phyloP scores from a whole-genome alignment of 2,888 invertebrate genomes.

The Brachypterus glaber region DNA sequence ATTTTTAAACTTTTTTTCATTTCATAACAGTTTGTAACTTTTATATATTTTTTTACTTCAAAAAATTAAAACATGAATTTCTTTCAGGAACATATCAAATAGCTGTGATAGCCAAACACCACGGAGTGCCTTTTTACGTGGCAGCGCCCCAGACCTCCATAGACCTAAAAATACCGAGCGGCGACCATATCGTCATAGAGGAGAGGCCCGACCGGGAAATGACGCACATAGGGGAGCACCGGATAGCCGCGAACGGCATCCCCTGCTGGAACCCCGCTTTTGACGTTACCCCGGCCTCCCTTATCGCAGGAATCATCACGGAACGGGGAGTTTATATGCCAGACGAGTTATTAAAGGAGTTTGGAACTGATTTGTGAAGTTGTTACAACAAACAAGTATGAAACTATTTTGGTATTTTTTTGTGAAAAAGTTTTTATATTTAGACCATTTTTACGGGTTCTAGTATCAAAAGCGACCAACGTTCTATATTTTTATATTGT shows the following conservation, averaged over 20 bases:
- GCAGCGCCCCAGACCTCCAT: slow-evolving; percentile 91
- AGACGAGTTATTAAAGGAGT: slow-evolving; percentile 35
- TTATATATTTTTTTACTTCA: no score
- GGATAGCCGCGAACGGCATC: slow-evolving; percentile 84
- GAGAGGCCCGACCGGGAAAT: slow-evolving; percentile 86
- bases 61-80: no score
- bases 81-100: slow-evolving; percentile 94
- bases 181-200: slow-evolving; percentile 86
- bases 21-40: no score
- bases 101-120: slow-evolving; percentile 83
- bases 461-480: no score
- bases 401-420: no score
- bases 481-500: no score
- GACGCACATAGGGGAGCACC: slow-evolving; percentile 77
- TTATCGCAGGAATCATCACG: slow-evolving; percentile 92
- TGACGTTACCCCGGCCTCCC: slow-evolving; percentile 87
- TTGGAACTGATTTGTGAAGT: no score
- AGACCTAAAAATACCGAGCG: slow-evolving; percentile 67
- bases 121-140: slow-evolving; percentile 89
- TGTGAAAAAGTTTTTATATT: no score
- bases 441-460: no score
- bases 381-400: no score
- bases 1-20: no score
- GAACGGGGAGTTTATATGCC: slow-evolving; percentile 81
- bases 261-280: slow-evolving; percentile 98